A percentile compares a stretch with the other conserved stretches of the same genome.
phyloP scores from a whole-genome alignment of 2,797 vertebrate genomes.

The Huso huso region DNA sequence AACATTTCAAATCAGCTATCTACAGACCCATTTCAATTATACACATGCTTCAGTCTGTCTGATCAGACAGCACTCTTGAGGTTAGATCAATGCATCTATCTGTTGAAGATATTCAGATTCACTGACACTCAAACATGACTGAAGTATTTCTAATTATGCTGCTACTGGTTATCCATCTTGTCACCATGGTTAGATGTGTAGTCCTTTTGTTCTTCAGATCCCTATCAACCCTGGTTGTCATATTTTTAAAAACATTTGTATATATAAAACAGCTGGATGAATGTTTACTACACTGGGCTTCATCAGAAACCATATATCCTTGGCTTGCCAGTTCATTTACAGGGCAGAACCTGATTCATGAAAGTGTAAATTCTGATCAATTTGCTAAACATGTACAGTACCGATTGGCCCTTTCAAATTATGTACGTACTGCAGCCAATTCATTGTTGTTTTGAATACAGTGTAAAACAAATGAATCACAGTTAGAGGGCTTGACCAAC shows the following conservation, averaged over 20 bases:
- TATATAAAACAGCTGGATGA: no score
- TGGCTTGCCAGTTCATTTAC: no score
- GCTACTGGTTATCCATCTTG: not conserved
- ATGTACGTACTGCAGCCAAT: no score
- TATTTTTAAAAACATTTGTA: no score
- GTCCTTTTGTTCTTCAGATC: not conserved
- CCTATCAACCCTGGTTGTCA: not conserved
- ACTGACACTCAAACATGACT: not conserved
- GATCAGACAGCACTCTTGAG: not conserved
- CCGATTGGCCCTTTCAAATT: no score
- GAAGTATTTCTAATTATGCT: not conserved
- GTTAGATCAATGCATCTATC: not conserved
- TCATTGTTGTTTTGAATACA: no score
- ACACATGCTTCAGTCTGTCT: constrained; percentile 8
- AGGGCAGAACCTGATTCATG: no score
- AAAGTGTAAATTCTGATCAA: no score
- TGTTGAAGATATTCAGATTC: constrained; percentile 1
- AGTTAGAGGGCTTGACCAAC: constrained; percentile 67
- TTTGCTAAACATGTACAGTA: no score
- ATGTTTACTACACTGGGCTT: no score
- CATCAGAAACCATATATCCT: no score
- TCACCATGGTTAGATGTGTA: not conserved
- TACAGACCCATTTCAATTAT: constrained; percentile 8
- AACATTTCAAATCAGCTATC: constrained; percentile 12
- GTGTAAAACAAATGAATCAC: not conserved